Evolutionary conservation across 1,140 invertebrate genomes (phyloP).

Genomic region (Tribolium castaneum): DNA sequence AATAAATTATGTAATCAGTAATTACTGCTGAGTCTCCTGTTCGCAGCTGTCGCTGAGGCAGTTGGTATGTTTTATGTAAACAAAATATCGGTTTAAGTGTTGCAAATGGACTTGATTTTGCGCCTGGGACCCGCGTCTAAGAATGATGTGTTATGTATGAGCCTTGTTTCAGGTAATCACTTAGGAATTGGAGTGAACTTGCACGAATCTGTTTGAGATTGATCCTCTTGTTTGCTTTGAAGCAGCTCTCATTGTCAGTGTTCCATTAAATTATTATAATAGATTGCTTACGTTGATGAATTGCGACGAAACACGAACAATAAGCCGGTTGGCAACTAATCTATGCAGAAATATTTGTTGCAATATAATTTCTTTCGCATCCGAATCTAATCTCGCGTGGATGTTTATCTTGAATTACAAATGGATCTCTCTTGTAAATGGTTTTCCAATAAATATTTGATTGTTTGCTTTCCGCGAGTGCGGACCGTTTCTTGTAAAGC

Average conservation of each 20-base stretch:
- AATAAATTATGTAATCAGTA: too few relatives aligned
- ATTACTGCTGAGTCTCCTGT: too few relatives aligned
- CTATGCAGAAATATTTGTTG: too few relatives aligned
- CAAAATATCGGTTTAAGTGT: too few relatives aligned
- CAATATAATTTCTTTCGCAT: constrained; percentile 4
- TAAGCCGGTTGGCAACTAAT: too few relatives aligned
- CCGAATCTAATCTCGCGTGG: not conserved
- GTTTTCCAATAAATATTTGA: constrained; percentile 40
- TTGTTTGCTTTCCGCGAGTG: constrained; percentile 10
- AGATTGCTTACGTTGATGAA: constrained; percentile 22
- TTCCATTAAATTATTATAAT: constrained; percentile 34
- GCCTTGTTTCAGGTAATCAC: not conserved
- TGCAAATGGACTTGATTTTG: too few relatives aligned
- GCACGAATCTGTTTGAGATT: constrained; percentile 8
- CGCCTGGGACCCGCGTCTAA: not conserved
- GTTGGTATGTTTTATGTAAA: too few relatives aligned
- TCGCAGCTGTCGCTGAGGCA: too few relatives aligned
- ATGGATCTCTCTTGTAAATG: constrained; percentile 26
- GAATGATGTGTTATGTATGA: not conserved
- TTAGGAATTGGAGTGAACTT: constrained; percentile 11
- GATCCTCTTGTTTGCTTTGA: constrained; percentile 11
- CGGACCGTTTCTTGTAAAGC: constrained; percentile 17
- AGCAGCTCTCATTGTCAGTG: constrained; percentile 29
- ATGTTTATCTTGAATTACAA: constrained; percentile 41
- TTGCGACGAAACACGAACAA: not conserved